Base-by-base conservation (phyloP, 2,888 invertebrate species). In the Orchesellides sinensis region DNA sequence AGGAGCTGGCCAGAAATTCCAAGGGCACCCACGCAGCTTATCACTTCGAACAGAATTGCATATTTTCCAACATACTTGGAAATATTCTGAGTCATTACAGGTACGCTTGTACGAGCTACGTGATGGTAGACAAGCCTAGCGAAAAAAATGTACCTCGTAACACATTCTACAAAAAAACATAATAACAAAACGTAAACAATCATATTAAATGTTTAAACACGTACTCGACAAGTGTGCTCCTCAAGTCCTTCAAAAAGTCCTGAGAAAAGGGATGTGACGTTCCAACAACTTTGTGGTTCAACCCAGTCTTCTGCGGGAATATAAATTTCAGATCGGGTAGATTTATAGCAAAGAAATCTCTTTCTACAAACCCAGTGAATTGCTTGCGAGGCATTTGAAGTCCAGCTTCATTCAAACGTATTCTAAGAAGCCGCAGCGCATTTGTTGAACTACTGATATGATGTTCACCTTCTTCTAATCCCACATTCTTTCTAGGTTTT, bases 1-100 rank as follows among this genome's bases (percentile, higher is more conserved):
- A 85, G 47, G 45, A 74, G 68, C 21, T 45, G 32, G 35, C 80
- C 73, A 14, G 84, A 84, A 35, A 85, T 12, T 23, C 85, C 85
- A 47, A 80, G 14, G n/a, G 40, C 63, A 25, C 77, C 77, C 1
- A 78, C 23, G 19, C 54, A 17, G 19, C 66, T 40, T 40, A 40
- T 40, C 40, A 12, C 84, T 85, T 82, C n/a, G 27, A 82, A 84
- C 27, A 82, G 8, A 0, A 29, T 23, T 0, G 32, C 8, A 54
- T 70, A 75, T 21, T 63, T 54, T 29, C 65, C 52, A 4, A 74
- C 5, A n/a, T 14, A 17, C 29, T 69, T 61, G n/a, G n/a, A n/a
- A n/a, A n/a, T n/a, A n/a, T n/a, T n/a, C n/a, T n/a, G n/a, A n/a
- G n/a, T n/a, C n/a, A n/a, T n/a, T n/a, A n/a, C n/a, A n/a, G n/a